phyloP scores from a whole-genome alignment of 1,140 invertebrate genomes.

The Trichonephila inaurata region DNA sequence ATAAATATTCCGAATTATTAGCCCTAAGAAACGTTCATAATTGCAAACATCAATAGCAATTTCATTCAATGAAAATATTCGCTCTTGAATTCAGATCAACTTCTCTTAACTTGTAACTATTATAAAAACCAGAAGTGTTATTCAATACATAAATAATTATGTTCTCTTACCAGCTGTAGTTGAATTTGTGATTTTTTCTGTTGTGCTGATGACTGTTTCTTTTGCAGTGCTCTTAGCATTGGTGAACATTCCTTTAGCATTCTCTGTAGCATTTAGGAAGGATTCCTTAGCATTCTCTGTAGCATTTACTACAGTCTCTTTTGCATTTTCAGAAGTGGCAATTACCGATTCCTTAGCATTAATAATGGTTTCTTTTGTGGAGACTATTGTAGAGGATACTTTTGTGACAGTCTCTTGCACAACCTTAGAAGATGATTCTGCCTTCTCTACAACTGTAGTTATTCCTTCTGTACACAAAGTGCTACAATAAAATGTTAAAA shows the following conservation, averaged over 20 bases:
- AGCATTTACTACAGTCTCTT: conserved; percentile 54
- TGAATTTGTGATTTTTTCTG: conserved; percentile 53
- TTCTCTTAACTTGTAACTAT: no score
- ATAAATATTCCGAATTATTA: no score
- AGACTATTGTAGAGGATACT: conserved; percentile 59
- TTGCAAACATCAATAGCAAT: no score
- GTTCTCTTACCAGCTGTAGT: conserved; percentile 46
- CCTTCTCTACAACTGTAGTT: conserved; percentile 70
- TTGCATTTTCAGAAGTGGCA: conserved; percentile 54
- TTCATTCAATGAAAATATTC: no score
- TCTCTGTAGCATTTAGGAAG: conserved; percentile 60
- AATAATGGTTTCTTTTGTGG: conserved; percentile 70
- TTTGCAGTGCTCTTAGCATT: conserved; percentile 50
- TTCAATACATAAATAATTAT: no score
- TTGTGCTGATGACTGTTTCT: conserved; percentile 67
- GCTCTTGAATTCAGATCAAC: no score
- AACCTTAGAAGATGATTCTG: conserved; percentile 66
- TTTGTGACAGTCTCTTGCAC: conserved; percentile 73
- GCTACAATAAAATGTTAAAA: not conserved
- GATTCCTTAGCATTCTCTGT: conserved; percentile 59
- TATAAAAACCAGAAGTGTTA: no score
- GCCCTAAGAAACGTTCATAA: no score
- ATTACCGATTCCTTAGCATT: conserved; percentile 66
- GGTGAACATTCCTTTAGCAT: conserved; percentile 24
- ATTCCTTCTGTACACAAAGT: conserved; percentile 59